These are phyloP conservation scores for Nymphicus hollandicus DNA, from an alignment of 2,113 vertebrate species.

Conservation along the genomic window DNA sequence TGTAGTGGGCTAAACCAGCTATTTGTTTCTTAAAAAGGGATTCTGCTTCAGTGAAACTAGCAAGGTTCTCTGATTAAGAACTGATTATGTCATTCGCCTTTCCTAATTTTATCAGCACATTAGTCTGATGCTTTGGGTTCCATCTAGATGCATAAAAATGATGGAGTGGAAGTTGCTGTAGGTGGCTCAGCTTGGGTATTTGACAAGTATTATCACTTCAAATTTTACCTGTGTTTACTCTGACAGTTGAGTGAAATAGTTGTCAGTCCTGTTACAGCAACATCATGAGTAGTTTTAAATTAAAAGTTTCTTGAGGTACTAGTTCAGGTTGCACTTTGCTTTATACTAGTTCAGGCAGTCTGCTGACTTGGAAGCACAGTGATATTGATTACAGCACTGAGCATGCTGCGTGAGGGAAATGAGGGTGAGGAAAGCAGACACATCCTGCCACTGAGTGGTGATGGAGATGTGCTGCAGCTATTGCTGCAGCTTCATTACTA, in stretches of 20 bases:
- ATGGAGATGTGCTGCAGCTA: not conserved
- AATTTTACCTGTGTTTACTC: not conserved
- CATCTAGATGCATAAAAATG: not conserved
- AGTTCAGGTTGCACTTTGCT: not conserved
- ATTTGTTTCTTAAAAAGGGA: not conserved
- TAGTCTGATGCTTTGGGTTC: not conserved
- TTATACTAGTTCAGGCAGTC: not conserved
- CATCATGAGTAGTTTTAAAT: not conserved
- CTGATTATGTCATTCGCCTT: not conserved
- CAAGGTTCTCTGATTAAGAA: not conserved
- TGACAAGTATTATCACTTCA: not conserved
- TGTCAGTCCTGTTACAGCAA: not conserved
- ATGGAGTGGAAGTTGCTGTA: not conserved
- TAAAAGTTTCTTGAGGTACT: not conserved
- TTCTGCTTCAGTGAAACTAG: not conserved
- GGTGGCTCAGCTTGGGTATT: not conserved
- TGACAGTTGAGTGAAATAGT: not conserved
- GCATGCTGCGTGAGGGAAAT: fast-evolving
- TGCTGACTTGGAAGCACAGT: not conserved
- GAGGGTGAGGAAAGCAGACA: not conserved
- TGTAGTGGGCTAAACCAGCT: not conserved
- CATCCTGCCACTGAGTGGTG: constrained; percentile 31
- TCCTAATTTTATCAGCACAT: not conserved
- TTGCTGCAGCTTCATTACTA: not conserved
- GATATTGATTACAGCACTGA: not conserved